phyloP scores from a whole-genome alignment of 30 jellyfish, hydroid and myxozoan genomes.

The Clytia hemisphaerica region DNA sequence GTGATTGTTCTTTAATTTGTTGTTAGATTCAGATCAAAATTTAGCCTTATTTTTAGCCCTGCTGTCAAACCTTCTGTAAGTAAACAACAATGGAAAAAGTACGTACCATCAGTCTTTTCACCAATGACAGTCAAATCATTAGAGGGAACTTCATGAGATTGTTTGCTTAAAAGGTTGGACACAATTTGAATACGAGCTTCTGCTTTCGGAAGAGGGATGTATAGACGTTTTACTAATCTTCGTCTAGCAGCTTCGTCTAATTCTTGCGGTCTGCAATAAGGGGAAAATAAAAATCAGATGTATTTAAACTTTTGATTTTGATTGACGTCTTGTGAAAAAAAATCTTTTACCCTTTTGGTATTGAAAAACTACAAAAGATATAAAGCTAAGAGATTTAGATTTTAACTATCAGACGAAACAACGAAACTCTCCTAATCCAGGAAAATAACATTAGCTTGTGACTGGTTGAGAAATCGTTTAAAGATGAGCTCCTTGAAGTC shows the following conservation, averaged over 20 bases:
- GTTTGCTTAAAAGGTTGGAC: slow-evolving; percentile 53
- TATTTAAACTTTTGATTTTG: no score
- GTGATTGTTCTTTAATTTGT: no score
- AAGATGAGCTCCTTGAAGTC: no score
- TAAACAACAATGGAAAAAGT: no score
- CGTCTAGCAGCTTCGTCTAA: slow-evolving; percentile 97
- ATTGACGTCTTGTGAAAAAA: no score
- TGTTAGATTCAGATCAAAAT: no score
- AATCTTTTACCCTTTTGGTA: no score
- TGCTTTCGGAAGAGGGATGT: slow-evolving; percentile 84
- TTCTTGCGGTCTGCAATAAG: slow-evolving; percentile 68
- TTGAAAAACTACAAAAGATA: neutral
- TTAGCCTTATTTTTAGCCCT: no score
- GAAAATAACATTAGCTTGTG: neutral
- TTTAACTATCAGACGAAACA: neutral
- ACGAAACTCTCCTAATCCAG: neutral
- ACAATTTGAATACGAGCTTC: slow-evolving; percentile 83
- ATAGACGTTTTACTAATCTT: slow-evolving; percentile 73
- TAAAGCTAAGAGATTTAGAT: neutral
- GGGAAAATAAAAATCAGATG: neutral
- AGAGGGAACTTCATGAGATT: slow-evolving; percentile 29
- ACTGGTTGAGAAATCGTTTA: no score
- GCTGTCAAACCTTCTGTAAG: no score
- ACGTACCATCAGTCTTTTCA: slow-evolving; percentile 51
- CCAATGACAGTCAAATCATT: slow-evolving; percentile 31